phyloP scores from a whole-genome alignment of 2,113 vertebrate genomes.

The Ranitomeya imitator region DNA sequence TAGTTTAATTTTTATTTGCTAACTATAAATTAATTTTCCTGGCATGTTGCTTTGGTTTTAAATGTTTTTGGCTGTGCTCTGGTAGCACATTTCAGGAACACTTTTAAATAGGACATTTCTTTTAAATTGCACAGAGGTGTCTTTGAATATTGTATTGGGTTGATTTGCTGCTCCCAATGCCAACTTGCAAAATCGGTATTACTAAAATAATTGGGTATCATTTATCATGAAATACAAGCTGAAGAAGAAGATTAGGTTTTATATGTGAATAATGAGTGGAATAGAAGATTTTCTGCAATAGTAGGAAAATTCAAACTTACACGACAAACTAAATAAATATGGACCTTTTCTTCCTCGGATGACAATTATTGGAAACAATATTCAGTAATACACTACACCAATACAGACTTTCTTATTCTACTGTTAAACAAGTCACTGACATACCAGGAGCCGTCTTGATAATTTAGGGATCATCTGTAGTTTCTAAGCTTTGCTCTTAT shows the following conservation, averaged over 20 bases:
- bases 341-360: too few relatives aligned
- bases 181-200: neutral
- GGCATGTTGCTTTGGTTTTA: neutral
- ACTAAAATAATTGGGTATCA: neutral
- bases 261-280: neutral
- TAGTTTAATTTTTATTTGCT: neutral
- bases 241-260: neutral
- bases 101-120: neutral
- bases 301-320: neutral
- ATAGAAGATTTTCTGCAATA: neutral
- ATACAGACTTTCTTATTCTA: too few relatives aligned
- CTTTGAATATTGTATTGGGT: neutral
- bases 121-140: neutral
- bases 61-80: neutral
- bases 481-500: too few relatives aligned
- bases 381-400: too few relatives aligned
- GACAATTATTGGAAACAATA: too few relatives aligned
- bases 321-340: neutral
- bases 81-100: neutral
- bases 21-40: slow-evolving; percentile 12
- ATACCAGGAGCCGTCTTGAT: too few relatives aligned
- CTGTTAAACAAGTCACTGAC: too few relatives aligned
- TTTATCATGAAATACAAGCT: neutral
- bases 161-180: neutral
- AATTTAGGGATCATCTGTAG: too few relatives aligned